phyloP scores from a whole-genome alignment of 2,888 invertebrate species.

The Cosmia trapezina region DNA sequence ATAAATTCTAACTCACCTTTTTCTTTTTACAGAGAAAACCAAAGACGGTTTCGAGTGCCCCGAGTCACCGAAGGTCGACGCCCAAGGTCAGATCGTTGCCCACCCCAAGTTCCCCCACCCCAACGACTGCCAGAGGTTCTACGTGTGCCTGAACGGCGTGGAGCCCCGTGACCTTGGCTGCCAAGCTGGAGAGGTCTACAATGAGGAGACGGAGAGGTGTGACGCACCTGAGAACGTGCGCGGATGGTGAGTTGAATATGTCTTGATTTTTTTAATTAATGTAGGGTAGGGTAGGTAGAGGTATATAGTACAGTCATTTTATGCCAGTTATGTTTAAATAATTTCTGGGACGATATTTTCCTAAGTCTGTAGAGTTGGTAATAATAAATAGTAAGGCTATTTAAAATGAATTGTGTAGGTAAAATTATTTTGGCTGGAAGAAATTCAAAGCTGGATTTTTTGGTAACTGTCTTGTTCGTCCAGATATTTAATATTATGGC shows the following conservation, averaged over 20 bases:
- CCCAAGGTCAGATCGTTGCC: constrained; percentile 93
- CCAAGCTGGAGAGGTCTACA: constrained; percentile 97
- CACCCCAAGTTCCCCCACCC: constrained; percentile 97
- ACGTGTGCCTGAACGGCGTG: constrained; percentile 96
- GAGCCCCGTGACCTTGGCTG: constrained; percentile 97
- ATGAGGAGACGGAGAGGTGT: constrained; percentile 95
- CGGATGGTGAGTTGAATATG: constrained; percentile 93
- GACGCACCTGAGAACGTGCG: constrained; percentile 97
- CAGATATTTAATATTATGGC: not conserved
- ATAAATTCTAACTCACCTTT: constrained; percentile 7
- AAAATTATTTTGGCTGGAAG: not conserved
- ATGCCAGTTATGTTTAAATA: too few relatives aligned
- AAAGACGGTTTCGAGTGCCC: constrained; percentile 97
- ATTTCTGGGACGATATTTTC: too few relatives aligned
- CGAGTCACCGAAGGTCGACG: constrained; percentile 91
- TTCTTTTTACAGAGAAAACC: constrained; percentile 91
- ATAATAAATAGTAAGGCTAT: too few relatives aligned
- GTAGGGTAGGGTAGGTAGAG: too few relatives aligned
- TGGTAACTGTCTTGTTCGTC: not conserved
- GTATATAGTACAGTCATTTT: too few relatives aligned
- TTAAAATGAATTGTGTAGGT: too few relatives aligned
- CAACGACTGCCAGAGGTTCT: constrained; percentile 97
- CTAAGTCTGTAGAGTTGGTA: too few relatives aligned
- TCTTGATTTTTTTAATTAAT: not conserved
- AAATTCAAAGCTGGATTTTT: not conserved